Base-by-base conservation (phyloP, 2,113 vertebrate genomes). In the Loxodonta africana region DNA sequence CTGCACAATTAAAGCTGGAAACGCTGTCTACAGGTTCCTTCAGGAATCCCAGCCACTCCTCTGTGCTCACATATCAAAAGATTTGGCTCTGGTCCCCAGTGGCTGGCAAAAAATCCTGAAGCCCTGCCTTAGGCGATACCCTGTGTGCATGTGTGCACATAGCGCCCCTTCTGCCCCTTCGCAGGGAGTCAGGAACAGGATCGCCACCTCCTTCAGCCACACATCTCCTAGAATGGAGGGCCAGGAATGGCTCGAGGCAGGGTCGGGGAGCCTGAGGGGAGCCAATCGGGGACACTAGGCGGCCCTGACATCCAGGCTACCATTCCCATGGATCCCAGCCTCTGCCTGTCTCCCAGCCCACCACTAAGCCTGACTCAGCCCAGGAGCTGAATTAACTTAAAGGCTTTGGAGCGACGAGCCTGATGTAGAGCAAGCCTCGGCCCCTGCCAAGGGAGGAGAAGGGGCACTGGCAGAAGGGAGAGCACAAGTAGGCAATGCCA, bases 1-100 rank as follows among this genome's bases (percentile, higher is more conserved):
- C 10, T 92, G 85, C n/a, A 97, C 90, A 95, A 85, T 96, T 95
- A 95, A 92, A 95, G 91, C 90, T 0, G 12, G 95, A 95, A 95
- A 95, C 81, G 46, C 65, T 91, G 74, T 77, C 51, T 89, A 57
- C 78, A 83, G 96, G 87, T 97, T 95, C 90, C 51, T 94, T 57
- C 44, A 41, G 76, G 77, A 83, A 95, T 87, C 82, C 69, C n/a
- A 41, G 46, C 37, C 76, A 94, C 33, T 65, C 87, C 33, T 83
- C 63, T 5, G 33, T 83, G 96, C 76, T 77, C 69, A 69, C 17
- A 12, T 15, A 95, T 30, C 51, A 18, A 18, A 93, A 60, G 77
- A 87, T 37, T 74, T 88, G 80, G 95, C 62, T 92, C 65, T 88
- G 83, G 90, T 71, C 62, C 41, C n/a, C 6, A 6, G 76, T 12